Conservation (phyloP, 1,140 invertebrate genomes). For the Condylostylus longicornis region DNA sequence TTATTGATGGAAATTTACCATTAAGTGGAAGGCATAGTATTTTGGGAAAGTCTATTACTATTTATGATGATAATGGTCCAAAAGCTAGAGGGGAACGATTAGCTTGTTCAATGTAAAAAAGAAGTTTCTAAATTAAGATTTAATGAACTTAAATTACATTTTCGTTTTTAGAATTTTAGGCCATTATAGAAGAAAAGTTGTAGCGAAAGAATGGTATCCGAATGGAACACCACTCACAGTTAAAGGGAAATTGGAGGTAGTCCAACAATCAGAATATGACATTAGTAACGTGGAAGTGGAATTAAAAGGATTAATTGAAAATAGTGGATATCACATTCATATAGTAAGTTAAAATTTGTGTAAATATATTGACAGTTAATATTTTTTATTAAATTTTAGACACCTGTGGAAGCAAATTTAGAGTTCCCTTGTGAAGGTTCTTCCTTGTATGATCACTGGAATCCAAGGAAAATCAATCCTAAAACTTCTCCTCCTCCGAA, state of each 20-base stretch:
- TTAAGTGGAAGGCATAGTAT: slow-evolving; percentile 60
- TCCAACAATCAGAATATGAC: slow-evolving; percentile 74
- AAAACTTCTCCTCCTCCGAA: slow-evolving; percentile 41
- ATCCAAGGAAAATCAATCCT: slow-evolving; percentile 57
- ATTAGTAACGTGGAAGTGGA: slow-evolving; percentile 61
- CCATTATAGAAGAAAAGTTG: slow-evolving; percentile 63
- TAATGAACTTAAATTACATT: slow-evolving; percentile 4
- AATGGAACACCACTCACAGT: slow-evolving; percentile 50
- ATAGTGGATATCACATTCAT: slow-evolving; percentile 68
- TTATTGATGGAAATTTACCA: slow-evolving; percentile 62
- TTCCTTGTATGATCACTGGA: slow-evolving; percentile 66
- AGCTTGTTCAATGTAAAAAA: slow-evolving; percentile 65
- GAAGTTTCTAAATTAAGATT: neutral
- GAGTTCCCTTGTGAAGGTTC: slow-evolving; percentile 77
- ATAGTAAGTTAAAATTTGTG: slow-evolving; percentile 39
- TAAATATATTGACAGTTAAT: slow-evolving; percentile 5
- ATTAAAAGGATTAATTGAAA: slow-evolving; percentile 53
- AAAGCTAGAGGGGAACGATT: slow-evolving; percentile 71
- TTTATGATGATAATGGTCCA: slow-evolving; percentile 77
- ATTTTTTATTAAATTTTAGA: slow-evolving; percentile 34
- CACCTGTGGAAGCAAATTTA: slow-evolving; percentile 59
- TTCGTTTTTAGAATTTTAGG: slow-evolving; percentile 47
- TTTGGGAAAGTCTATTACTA: slow-evolving; percentile 68
- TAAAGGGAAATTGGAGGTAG: slow-evolving; percentile 61
- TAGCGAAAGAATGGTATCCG: slow-evolving; percentile 73